Evolutionary conservation across 2,797 vertebrate genomes (phyloP), one percentile per base, ranked within the genome.

Genomic region (Alcedo atthis): DNA sequence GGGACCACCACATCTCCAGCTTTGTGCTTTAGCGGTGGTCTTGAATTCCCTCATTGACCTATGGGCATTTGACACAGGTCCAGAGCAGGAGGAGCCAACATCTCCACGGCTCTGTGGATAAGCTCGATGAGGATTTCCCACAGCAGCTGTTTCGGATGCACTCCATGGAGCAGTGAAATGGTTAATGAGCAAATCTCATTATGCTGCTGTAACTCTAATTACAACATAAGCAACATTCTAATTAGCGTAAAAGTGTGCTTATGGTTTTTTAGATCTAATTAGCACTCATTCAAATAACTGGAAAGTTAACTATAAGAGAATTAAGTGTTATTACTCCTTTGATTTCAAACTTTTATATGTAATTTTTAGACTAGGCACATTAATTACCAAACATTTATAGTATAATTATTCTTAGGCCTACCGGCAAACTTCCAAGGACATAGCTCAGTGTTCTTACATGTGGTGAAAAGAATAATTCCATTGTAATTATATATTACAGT

Each of bases 221-320:
- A 94, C 89, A 95, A 76, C 55, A 76, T 69, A 81, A 89, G 94
- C 91, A 91, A 87, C 76, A 66, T 82, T 55, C 32, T 81, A 93
- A 95, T 94, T 89, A 93, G 43, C 22, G 40, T 81, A 73, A 76
- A 95, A 95, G 76, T 79, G 55, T 55, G 80, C 91, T 89, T 89
- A 93, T 89, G 91, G 58, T 32, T 85, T 96, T 96, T 85, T 71
- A 92, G 80, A 89, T 93, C 93, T 93, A 94, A 96, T 96, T 96
- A 95, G 87, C 32, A 8, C 63, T 92, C 74, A 92, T 94, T 95
- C 91, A 95, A 79, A 54, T 79, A 93, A 96, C 93, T 93, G 74
- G 80, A 93, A 91, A 80, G 89, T 93, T 94, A 94, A 87, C 86
- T 93, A 2, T 76, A 93, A 93, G 63, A 94, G 79, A 95, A 95